Conservation (phyloP, 1,140 invertebrate species). For the Mya arenaria region DNA sequence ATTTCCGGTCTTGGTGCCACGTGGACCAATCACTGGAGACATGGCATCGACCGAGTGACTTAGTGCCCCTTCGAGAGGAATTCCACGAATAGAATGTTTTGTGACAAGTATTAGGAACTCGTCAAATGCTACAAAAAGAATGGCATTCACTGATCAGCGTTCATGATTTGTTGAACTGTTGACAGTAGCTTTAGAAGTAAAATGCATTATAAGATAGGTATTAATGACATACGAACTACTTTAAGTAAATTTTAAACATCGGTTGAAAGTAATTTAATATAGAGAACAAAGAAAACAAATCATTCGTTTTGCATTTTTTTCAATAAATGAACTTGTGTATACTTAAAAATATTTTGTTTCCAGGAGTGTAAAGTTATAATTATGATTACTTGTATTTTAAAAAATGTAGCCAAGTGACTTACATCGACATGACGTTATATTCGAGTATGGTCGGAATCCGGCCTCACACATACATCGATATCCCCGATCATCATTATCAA, state of each 20-base stretch:
- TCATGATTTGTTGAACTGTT: slow-evolving; percentile 3
- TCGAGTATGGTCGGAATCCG: slow-evolving; percentile 89
- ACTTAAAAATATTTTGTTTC: neutral
- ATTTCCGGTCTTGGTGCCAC: slow-evolving; percentile 87
- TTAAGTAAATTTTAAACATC: neutral
- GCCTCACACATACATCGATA: slow-evolving; percentile 97
- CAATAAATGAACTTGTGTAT: neutral
- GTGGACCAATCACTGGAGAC: slow-evolving; percentile 80
- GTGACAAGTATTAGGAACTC: slow-evolving; percentile 99
- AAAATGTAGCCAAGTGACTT: slow-evolving; percentile 68
- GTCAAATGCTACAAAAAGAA: slow-evolving; percentile 85
- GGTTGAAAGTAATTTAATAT: neutral
- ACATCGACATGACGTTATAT: slow-evolving; percentile 91
- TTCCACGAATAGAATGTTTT: slow-evolving; percentile 97
- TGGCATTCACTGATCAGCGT: neutral
- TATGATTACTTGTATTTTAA: neutral
- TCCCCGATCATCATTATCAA: slow-evolving; percentile 90
- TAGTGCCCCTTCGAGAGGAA: slow-evolving; percentile 85
- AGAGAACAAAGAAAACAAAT: neutral
- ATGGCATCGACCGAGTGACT: slow-evolving; percentile 91
- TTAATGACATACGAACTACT: neutral
- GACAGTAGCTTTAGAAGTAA: neutral
- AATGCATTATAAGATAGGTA: neutral
- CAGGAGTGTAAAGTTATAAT: neutral
- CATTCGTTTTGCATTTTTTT: neutral